Evolutionary conservation across 2,113 vertebrate species (phyloP), one percentile per base, ranked within the genome.

Genomic region (Podocnemis expansa): DNA sequence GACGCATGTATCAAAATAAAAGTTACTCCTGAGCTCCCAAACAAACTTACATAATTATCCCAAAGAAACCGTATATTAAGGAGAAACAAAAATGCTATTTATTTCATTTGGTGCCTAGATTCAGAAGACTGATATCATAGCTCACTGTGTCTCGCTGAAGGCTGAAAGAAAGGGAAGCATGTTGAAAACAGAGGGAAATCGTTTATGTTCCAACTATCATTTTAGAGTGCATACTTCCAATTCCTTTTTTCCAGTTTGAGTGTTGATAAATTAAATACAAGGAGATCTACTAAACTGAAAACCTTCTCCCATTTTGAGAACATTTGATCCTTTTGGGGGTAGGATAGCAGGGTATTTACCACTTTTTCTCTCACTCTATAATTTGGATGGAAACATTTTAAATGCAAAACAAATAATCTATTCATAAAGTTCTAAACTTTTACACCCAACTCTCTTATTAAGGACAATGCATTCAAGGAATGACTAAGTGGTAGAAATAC

Each of bases 111-210:
- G 21, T 73, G 45, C 45, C 87, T 51, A 91, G 41, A 55, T 3
- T 19, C 43, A 85, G 78, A 25, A 31, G 21, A 81, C 10, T 22
- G 41, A n/a, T 54, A 24, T 9, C 4, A 17, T 31, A 76, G 11
- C 25, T 12, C 25, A 43, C 6, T 78, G 56, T 85, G 1, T 54
- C 73, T 22, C 8, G n/a, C 5, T 75, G 10, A 10, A 89, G 54
- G 25, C 51, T 63, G 10, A 78, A 88, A 82, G 49, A 90, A 94
- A 90, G 29, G 1, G 14, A 80, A 91, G 78, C 38, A 80, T 88
- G 83, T 5, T 67, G 54, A 6, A n/a, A 88, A 93, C 34, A 17
- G 8, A 79, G 78, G 22, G 9, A 82, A 67, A 55, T 87, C 41
- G 41, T n/a, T n/a, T 79, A 67, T 2, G 3, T 4, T 45, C 63